phyloP scores from a whole-genome alignment of 2,888 invertebrate genomes.

The Neelides folsomi region DNA sequence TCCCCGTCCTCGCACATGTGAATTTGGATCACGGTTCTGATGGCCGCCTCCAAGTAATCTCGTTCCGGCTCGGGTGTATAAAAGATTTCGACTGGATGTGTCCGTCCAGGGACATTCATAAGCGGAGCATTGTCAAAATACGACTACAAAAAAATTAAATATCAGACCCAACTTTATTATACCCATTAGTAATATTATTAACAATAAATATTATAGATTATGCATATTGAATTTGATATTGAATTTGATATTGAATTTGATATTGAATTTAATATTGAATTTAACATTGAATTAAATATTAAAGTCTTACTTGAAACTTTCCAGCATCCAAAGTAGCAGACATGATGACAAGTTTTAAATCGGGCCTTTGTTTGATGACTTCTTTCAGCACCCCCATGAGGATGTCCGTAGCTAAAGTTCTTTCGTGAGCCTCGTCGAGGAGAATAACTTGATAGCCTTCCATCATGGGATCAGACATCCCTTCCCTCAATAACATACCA shows the following conservation, averaged over 20 bases:
- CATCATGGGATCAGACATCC: constrained; percentile 97
- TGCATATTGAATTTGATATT: too few species aligned
- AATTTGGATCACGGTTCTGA: constrained; percentile 91
- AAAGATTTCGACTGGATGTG: constrained; percentile 93
- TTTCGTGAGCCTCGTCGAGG: constrained; percentile 97
- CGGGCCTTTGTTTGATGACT: constrained; percentile 79
- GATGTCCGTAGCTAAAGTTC: constrained; percentile 95
- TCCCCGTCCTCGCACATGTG: constrained; percentile 88
- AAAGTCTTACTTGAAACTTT: constrained; percentile 61
- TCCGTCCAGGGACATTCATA: constrained; percentile 95
- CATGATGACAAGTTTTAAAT: constrained; percentile 96
- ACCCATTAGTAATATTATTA: background rate
- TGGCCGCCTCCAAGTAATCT: constrained; percentile 96
- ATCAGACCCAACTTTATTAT: background rate
- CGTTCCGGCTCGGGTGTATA: constrained; percentile 97
- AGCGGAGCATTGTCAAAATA: constrained; percentile 97
- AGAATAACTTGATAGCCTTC: constrained; percentile 90
- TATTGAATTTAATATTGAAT: too few species aligned
- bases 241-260: too few species aligned
- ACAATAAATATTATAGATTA: background rate
- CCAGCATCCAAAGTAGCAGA: constrained; percentile 98
- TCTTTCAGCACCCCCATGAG: constrained; percentile 98
- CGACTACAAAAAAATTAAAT: constrained; percentile 45
- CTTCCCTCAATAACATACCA: constrained; percentile 98
- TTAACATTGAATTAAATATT: background rate